Percentiles rank a stretch among this genome's conserved stretches.
Evolutionary conservation across 2,797 vertebrate genomes (phyloP).

Genomic region (Helostoma temminkii): DNA sequence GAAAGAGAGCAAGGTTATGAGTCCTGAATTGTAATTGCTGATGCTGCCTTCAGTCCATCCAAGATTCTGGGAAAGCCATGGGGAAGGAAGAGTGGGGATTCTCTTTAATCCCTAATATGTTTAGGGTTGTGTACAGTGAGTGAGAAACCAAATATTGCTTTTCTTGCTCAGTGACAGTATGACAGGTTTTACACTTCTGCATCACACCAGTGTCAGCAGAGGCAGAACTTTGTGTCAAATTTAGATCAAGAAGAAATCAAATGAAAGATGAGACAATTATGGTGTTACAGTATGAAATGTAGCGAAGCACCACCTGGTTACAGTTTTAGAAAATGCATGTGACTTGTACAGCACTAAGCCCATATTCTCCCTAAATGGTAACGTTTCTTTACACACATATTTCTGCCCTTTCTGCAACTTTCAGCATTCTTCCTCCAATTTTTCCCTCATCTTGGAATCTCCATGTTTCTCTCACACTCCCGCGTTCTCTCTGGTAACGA

Average conservation of each 20-base stretch:
- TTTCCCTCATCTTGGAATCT: conserved; percentile 58
- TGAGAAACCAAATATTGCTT: conserved; percentile 22
- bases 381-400: conserved; percentile 19
- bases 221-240: conserved; percentile 28
- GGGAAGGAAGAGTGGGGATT: conserved; percentile 24
- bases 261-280: conserved; percentile 9
- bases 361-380: conserved; percentile 23
- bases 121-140: conserved; percentile 37
- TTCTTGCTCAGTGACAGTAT: conserved; percentile 10
- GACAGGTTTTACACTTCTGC: conserved; percentile 3
- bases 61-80: conserved; percentile 24
- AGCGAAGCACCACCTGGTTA: conserved; percentile 12
- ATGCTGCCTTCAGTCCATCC: conserved; percentile 41
- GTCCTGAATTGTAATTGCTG: conserved; percentile 52
- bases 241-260: conserved; percentile 20
- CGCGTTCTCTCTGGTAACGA: conserved; percentile 69
- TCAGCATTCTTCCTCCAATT: conserved; percentile 51
- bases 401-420: conserved; percentile 22
- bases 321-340: background rate
- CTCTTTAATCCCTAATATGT: conserved; percentile 41
- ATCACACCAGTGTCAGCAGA: conserved; percentile 12
- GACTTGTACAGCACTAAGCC: background rate
- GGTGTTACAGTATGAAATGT: background rate
- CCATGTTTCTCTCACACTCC: conserved; percentile 39
- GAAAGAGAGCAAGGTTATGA: conserved; percentile 24